Evolutionary conservation across 2,113 vertebrate species (phyloP).

Genomic region (Apus apus): DNA sequence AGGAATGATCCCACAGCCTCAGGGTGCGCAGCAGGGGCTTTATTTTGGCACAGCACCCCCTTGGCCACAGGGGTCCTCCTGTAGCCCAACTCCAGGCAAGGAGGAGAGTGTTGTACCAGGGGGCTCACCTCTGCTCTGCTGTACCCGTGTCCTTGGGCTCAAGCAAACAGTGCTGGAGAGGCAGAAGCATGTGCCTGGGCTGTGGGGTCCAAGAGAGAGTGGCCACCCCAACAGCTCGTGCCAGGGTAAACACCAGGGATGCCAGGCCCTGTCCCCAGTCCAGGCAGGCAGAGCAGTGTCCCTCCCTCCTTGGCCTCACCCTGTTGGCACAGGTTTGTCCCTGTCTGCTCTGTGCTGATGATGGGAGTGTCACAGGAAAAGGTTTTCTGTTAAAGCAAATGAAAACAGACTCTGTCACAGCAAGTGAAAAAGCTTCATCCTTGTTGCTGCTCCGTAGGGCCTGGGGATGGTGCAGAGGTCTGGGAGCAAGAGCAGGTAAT

Average conservation of each 20-base stretch:
- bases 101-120: rapidly evolving
- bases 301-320: neutral
- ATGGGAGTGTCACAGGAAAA: neutral
- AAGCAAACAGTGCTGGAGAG: neutral
- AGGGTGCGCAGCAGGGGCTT: neutral
- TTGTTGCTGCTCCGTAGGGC: neutral
- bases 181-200: rapidly evolving
- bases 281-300: neutral
- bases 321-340: neutral
- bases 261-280: rapidly evolving
- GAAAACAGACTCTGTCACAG: neutral
- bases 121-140: rapidly evolving
- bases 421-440: neutral
- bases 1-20: neutral
- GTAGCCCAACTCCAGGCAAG: neutral
- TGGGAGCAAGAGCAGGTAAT: neutral
- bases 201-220: neutral
- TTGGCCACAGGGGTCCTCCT: neutral
- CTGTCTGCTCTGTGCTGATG: neutral
- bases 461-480: neutral
- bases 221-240: rapidly evolving
- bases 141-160: neutral
- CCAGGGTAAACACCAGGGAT: neutral
- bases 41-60: neutral
- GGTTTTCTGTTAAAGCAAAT: neutral